Base-by-base conservation (phyloP, 2,888 invertebrate genomes). In the Amorpha juglandis region DNA sequence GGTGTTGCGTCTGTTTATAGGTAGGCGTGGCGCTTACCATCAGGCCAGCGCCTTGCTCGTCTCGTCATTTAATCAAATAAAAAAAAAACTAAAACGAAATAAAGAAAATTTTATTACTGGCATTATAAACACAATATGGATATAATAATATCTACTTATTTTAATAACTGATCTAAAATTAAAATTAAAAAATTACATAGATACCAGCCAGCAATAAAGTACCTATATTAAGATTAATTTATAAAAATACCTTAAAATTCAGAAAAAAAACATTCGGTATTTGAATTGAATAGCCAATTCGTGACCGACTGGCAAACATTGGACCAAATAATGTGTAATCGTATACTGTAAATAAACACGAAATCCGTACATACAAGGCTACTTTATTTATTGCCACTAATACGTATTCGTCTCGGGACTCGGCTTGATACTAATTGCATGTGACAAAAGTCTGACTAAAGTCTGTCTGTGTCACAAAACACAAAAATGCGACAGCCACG, bases 351-450 rank as follows among this genome's bases (percentile, higher is more conserved):
- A 16, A 48, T 48, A 16, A 19, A 50, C 50, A 50, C 19, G 8
- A 50, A 19, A 6, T 16, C 19, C 19, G 50, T 19, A 50, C 9
- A 50, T 19, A 50, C 50, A 50, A 50, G 50, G 50, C 50, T 50
- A 50, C 8, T 11, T 42, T 58, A 58, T 42, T 58, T 58, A 12
- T 42, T 11, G 42, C 11, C 1, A 1, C 38, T 38, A 12, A 58
- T 38, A 38, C 11, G 38, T 58, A 19, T 19, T 42, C 12, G n/a
- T 55, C 42, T 19, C 19, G 19, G 12, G 6, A 9, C 14, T 21
- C 19, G 11, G 38, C 12, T 50, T 19, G 38, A 19, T 58, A 58
- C 58, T 58, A 58, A 58, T 42, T 58, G 12, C 58, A 19, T 58
- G 38, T 19, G 19, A 58, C 42, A 58, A 58, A 19, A 12, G 19